phyloP scores from a whole-genome alignment of 2,797 vertebrate species.

The Lepilemur ruficaudatus region DNA sequence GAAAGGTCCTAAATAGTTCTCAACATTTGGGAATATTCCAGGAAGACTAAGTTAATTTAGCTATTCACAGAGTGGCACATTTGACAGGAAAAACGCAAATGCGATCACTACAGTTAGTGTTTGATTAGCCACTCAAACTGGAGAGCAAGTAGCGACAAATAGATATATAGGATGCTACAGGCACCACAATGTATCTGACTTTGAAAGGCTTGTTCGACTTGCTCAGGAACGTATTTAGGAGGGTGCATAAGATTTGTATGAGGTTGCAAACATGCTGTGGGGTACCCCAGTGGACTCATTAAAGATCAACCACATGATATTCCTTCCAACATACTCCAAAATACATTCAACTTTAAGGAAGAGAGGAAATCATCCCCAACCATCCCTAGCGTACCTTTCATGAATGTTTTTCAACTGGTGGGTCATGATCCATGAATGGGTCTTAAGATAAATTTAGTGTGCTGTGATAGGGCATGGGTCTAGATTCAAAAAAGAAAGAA shows the following conservation, averaged over 20 bases:
- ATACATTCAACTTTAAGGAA: not conserved
- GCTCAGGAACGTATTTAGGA: not conserved
- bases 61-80: constrained; percentile 55
- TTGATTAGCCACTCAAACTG: constrained; percentile 23
- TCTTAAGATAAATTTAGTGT: constrained; percentile 17
- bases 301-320: not conserved
- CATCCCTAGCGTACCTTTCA: not conserved
- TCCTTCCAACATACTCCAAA: not conserved
- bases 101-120: constrained; percentile 33
- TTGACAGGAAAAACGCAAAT: constrained; percentile 61
- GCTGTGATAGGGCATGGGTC: not conserved
- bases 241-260: not conserved
- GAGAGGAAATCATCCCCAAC: not conserved
- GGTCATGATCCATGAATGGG: not conserved
- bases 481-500: not conserved
- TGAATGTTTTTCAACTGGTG: not conserved
- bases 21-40: constrained; percentile 60
- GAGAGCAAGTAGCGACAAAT: not conserved
- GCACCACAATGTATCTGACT: not conserved
- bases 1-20: constrained; percentile 62
- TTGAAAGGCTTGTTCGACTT: not conserved
- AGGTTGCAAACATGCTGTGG: not conserved
- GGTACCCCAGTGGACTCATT: not conserved
- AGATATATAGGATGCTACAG: not conserved
- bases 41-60: constrained; percentile 66